Evolutionary conservation across 2,113 vertebrate species (phyloP), one percentile per base, ranked within the genome.

Genomic region (Anarrhichthys ocellatus): DNA sequence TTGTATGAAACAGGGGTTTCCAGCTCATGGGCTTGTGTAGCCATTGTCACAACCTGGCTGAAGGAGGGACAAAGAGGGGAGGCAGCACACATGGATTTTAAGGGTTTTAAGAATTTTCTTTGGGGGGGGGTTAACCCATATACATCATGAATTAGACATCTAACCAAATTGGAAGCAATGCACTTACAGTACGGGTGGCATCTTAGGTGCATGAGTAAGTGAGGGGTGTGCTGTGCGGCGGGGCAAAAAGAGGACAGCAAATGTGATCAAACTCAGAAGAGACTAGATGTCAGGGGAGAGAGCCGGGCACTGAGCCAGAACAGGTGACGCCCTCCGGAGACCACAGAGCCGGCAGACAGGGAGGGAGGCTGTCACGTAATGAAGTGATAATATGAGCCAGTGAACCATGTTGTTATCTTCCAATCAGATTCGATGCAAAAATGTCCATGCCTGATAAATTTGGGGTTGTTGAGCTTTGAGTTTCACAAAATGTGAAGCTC

Each of bases 1-100:
- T 85, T 81, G 76, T 87, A 20, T 52, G 40, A 54, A 76, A 38
- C 50, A 56, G 44, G 32, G 67, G 22, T 54, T 87, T 79, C 67
- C 62, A 78, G 76, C 73, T 76, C 59, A 36, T 58, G 69, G 70
- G 70, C 86, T 77, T 27, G 46, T 68, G 76, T 32, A 68, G 50
- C 48, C 63, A 40, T 77, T 78, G 70, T 87, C 73, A 50, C n/a
- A 54, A 64, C 42, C 20, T 38, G n/a, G 22, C 54, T 58, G 38
- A 40, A 66, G 61, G 65, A 14, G 61, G 59, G n/a, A 54, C 29
- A 64, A 70, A 71, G 22, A 66, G n/a, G 6, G 20, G 11, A 59
- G 64, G 27, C 20, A 5, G 54, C 32, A 64, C 9, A 20, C 14
- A 8, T 52, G 11, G 13, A 42, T 73, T 46, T 69, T 27, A 15